A percentile compares a stretch with the other conserved stretches of the same genome.
These are phyloP conservation scores for Hemaris fuciformis DNA, from an alignment of 2,888 invertebrate genomes.

Conservation along the genomic window DNA sequence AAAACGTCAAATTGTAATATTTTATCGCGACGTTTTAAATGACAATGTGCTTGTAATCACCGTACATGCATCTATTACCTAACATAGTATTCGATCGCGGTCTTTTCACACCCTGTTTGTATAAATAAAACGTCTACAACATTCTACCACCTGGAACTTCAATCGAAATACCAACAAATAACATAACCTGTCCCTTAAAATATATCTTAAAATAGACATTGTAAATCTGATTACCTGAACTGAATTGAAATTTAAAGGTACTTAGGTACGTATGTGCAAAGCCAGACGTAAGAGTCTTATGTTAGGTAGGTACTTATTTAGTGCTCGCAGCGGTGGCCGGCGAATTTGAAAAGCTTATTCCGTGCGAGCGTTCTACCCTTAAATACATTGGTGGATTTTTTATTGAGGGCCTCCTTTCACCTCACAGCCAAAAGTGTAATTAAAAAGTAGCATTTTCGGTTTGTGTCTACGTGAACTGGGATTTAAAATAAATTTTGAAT, in stretches of 20 bases:
- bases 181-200: background rate
- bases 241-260: constrained; percentile 46
- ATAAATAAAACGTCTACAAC: no score
- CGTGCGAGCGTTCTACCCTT: background rate
- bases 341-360: constrained; percentile 44
- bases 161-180: background rate
- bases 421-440: background rate
- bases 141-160: background rate
- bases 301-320: constrained; percentile 39
- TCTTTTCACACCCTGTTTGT: no score
- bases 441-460: background rate
- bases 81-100: no score
- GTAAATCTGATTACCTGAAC: constrained; percentile 39
- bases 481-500: background rate
- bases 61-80: no score
- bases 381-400: constrained; percentile 9
- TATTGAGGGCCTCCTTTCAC: background rate
- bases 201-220: constrained; percentile 23
- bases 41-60: no score
- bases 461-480: background rate
- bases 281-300: constrained; percentile 49
- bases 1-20: no score
- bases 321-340: constrained; percentile 26
- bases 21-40: no score
- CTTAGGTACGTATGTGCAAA: constrained; percentile 30